Base-by-base conservation (phyloP, 2,888 invertebrate genomes). In the Macropis europaea region DNA sequence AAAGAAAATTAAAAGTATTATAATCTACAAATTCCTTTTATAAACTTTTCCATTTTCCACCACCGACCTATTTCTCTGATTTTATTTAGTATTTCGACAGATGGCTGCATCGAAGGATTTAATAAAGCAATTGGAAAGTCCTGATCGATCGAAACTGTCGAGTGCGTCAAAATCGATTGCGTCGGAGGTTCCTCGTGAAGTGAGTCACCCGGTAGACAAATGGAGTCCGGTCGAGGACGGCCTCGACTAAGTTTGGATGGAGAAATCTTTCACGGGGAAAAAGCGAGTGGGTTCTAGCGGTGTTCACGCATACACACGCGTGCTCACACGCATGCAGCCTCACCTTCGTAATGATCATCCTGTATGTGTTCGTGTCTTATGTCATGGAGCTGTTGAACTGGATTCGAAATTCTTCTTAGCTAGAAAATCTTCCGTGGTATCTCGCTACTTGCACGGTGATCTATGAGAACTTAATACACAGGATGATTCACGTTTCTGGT, bases 261-360 rank as follows among this genome's bases (percentile, higher is more conserved):
- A 76, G 79, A 81, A 77, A 79, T 81, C 73, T 75, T 69, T 77
- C 45, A 43, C 70, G 62, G 48, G 63, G 61, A 11, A 67, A 78
- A 76, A 68, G 64, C 62, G 45, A 68, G 43, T 36, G 59, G 43
- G 47, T 48, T 60, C 36, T 30, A 36, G n/a, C 9, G 13, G 22
- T n/a, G n/a, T n/a, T n/a, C n/a, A n/a, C n/a, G n/a, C n/a, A n/a
- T n/a, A n/a, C n/a, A n/a, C n/a, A n/a, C n/a, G n/a, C n/a, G 3
- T 42, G 34, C 28, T 24, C 28, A 28, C 50, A 13, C 22, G 6
- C 22, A 32, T 13, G n/a, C 15, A 9, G 42, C 9, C 30, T 52
- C 38, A 43, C 28, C 30, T 28, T 52, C 50, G 38, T 52, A 53
- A 62, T 19, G 30, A 57, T 53, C 45, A 15, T 15, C 11, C 7